Evolutionary conservation across 2,888 invertebrate genomes (phyloP), one percentile per base, ranked within the genome.

Genomic region (Drosophila lutescens): DNA sequence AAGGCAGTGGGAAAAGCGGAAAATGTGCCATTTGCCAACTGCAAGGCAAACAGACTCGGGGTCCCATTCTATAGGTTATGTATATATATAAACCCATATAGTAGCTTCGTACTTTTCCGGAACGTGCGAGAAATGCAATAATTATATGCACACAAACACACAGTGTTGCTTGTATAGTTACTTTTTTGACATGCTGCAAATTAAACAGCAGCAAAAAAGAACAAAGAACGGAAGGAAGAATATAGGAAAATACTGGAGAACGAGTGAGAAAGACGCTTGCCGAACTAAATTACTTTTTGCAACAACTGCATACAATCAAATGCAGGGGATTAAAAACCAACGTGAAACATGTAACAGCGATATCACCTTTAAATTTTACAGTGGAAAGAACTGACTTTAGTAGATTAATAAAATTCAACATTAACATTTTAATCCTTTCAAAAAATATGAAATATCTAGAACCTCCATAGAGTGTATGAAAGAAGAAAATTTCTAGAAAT

Each of bases 151-250:
- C 57, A 86, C 84, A 87, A 79, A 74, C 60, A 62, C 70, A 77
- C 43, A 43, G 17, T 20, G 43, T 54, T 57, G 34, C 54, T 50
- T 58, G 41, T 40, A 62, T 49, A 62, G 54, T 57, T 34, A 58
- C 55, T 86, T 87, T 84, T 88, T 88, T 85, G 85, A 88, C 86
- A 88, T 86, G 85, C 87, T 86, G 88, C 78, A 85, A 85, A 85
- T 85, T 85, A 85, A 85, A 88, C 83, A 85, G 76, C 67, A 61
- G 74, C 77, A 67, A 57, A 57, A 71, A 43, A 53, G 71, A 36
- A 57, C 38, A 38, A 32, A 15, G 62, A n/a, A 43, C 12, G 32
- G 17, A 32, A 8, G 34, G 8, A 56, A 17, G 41, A 26, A 46
- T 20, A 23, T 4, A 6, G 9, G 30, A 17, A 32, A 26, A 46